These are phyloP conservation scores for Melitaea athalia DNA, from an alignment of 2,888 invertebrate species.

Conservation along the genomic window DNA sequence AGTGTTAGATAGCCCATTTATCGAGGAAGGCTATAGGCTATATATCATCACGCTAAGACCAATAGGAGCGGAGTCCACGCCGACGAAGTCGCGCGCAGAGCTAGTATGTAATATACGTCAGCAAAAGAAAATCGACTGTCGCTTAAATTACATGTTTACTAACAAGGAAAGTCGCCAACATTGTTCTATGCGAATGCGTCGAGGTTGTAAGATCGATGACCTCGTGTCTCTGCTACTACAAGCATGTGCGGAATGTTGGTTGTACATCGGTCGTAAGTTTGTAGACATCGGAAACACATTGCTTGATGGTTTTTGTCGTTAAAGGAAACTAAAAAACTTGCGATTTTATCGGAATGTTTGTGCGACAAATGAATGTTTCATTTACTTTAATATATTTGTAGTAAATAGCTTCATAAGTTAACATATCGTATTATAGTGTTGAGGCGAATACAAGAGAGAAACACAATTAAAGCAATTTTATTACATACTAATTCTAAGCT, in stretches of 20 bases:
- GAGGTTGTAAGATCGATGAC: slow-evolving; percentile 18
- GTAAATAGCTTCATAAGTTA: too few relatives aligned
- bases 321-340: slow-evolving; percentile 1
- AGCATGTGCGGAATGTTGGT: slow-evolving; percentile 15
- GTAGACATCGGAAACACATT: slow-evolving; percentile 10
- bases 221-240: slow-evolving; percentile 16
- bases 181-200: slow-evolving; percentile 19
- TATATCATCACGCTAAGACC: too few relatives aligned
- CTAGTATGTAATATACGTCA: not conserved
- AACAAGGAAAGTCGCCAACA: slow-evolving; percentile 20
- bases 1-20: too few relatives aligned
- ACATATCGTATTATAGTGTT: too few relatives aligned
- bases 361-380: too few relatives aligned
- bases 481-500: too few relatives aligned
- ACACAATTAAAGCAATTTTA: too few relatives aligned
- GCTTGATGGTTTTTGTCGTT: not conserved
- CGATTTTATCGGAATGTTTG: not conserved
- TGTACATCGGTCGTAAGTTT: slow-evolving; percentile 8
- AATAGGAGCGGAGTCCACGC: too few relatives aligned
- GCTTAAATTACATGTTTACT: slow-evolving; percentile 12
- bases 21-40: too few relatives aligned
- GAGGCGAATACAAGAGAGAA: too few relatives aligned
- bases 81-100: too few relatives aligned
- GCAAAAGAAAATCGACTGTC: not conserved
- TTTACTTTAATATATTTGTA: too few relatives aligned